Conservation (phyloP, 2,797 vertebrate genomes). For the Poeciliopsis presidionis region DNA sequence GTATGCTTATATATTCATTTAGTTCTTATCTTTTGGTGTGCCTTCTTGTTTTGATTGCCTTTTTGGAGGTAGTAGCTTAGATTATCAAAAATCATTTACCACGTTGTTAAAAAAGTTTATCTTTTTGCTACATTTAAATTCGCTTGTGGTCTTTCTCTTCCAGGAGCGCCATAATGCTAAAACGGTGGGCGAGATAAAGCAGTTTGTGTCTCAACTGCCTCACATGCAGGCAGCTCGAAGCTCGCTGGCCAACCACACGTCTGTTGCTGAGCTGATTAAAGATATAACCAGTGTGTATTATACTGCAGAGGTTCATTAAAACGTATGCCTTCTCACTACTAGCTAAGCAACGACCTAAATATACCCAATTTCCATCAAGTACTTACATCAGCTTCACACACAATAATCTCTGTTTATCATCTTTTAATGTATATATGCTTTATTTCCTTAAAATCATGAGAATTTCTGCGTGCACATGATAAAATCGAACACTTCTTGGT, state of each 20-base stretch:
- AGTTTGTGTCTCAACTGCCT: constrained; percentile 97
- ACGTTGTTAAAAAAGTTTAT: neutral
- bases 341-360: neutral
- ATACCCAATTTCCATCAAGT: neutral
- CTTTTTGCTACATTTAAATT: neutral
- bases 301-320: neutral
- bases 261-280: constrained; percentile 96
- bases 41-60: neutral
- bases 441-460: neutral
- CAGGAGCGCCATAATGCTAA: constrained; percentile 97
- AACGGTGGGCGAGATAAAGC: constrained; percentile 98
- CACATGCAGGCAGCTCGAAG: constrained; percentile 98
- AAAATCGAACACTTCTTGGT: constrained; percentile 24
- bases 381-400: neutral
- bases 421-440: neutral
- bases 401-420: neutral
- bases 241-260: constrained; percentile 97
- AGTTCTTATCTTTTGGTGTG: neutral
- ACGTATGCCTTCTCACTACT: neutral
- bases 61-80: neutral
- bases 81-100: neutral
- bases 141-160: constrained; percentile 28
- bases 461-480: constrained; percentile 3
- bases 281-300: constrained; percentile 92
- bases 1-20: neutral